Base-by-base conservation (phyloP, 1,140 invertebrate species). In the Pantala flavescens region DNA sequence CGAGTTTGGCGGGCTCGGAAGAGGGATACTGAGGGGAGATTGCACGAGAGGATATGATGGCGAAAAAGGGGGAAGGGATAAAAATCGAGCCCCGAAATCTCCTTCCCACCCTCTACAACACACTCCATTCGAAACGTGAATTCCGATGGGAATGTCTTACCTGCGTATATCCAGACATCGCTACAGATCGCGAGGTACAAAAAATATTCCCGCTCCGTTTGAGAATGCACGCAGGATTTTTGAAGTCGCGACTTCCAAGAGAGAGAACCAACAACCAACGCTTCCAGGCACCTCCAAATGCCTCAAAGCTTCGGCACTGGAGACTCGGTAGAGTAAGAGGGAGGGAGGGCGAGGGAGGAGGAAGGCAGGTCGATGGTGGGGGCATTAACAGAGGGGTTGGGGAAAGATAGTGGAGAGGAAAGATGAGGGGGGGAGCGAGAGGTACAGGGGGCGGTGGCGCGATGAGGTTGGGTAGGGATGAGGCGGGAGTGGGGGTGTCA, bases 241-340 rank as follows among this genome's bases (percentile, higher is more conserved):
- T 21, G 49, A 63, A 63, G 49, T 21, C 49, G 49, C 49, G 49
- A 63, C 49, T 63, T 63, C 49, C 49, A 21, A 63, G 49, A 63
- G 49, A 21, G 49, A 63, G 49, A 19, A 16, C 49, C 14, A 63
- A 63, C 49, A 63, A 63, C 49, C 49, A 63, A 63, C 49, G 49
- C 49, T 63, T 63, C 49, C 49, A 63, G 49, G 49, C 49, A 63
- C 49, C 49, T 63, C 49, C 49, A 63, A 63, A 63, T 21, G 49
- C 49, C 49, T 63, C 49, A 63, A 63, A 63, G 49, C 49, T 63
- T 63, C 49, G 49, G 49, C 49, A 63, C 49, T 63, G 49, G 49
- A 63, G 49, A 63, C 49, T 63, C 49, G 49, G n/a, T 16, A 3
- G 49, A 63, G 49, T 63, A 63, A 63, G 49, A 63, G 49, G 49